These are phyloP conservation scores for Pedionomus torquatus DNA, from an alignment of 2,113 vertebrate genomes.

Conservation along the genomic window DNA sequence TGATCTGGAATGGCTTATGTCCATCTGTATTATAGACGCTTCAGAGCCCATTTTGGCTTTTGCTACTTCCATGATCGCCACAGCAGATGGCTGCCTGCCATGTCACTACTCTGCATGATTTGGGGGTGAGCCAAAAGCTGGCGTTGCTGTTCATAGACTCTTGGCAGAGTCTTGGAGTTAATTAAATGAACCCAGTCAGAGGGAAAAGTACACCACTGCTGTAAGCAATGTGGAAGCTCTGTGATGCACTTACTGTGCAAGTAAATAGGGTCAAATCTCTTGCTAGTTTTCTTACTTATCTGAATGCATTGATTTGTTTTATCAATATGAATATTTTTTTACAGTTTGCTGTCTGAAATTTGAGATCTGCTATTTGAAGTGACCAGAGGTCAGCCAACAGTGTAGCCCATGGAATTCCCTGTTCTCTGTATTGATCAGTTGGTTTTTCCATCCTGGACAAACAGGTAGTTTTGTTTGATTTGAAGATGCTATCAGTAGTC, in stretches of 20 bases:
- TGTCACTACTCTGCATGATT: not conserved
- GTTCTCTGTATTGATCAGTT: not conserved
- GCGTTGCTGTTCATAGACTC: not conserved
- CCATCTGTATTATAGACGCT: not conserved
- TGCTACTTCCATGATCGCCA: not conserved
- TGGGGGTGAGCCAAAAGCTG: not conserved
- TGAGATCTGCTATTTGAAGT: not conserved
- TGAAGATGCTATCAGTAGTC: not conserved
- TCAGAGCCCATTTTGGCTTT: not conserved
- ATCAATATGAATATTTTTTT: not conserved
- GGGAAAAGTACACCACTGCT: not conserved
- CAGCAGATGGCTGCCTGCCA: conserved; percentile 9
- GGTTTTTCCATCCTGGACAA: not conserved
- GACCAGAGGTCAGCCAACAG: not conserved
- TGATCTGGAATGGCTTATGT: not conserved
- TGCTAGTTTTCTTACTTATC: not conserved
- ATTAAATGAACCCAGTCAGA: not conserved
- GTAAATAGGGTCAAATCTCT: not conserved
- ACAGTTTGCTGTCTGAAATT: not conserved
- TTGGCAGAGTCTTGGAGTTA: not conserved
- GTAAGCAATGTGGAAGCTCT: not conserved
- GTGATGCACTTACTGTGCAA: not conserved
- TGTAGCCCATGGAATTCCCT: not conserved
- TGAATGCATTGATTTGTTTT: not conserved
- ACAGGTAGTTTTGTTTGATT: not conserved